Evolutionary conservation across 2,888 invertebrate species (phyloP), one percentile per base, ranked within the genome.

Genomic region (Drosophila kanekoi): DNA sequence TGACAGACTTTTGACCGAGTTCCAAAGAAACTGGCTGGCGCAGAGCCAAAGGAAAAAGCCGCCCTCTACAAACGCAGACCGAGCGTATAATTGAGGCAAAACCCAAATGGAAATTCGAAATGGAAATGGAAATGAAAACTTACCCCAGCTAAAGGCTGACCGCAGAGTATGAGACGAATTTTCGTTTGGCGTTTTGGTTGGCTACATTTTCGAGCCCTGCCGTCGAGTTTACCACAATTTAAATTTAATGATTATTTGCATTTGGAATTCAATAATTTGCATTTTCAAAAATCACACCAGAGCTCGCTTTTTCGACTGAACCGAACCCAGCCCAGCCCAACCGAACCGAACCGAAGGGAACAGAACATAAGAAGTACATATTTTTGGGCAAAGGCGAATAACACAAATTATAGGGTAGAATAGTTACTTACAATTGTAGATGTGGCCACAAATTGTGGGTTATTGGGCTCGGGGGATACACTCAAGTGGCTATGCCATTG

Each of bases 381-480:
- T 54, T 61, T 81, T 79, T 60, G 52, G 76, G 72, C 58, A 49
- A 60, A 67, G 62, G 38, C 47, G 79, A 88, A 79, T 72, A 70
- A 76, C 79, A 74, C 69, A 85, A 90, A 90, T 90, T 90, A 89
- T 78, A 74, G 53, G 32, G 43, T 45, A 51, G 33, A 41, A 53
- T 51, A 37, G 13, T 65, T 63, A 65, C 52, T 65, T 69, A 80
- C 53, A 40, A 45, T 52, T 40, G 57, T 64, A 60, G 63, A 65
- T 53, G 84, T 73, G 67, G 81, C 66, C 52, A 43, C 53, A 87
- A 90, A 91, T 90, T 91, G 76, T 49, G 81, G 89, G 91, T 88
- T 90, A 78, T 73, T 57, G 62, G 59, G 59, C 64, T 68, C 37
- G 80, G 80, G 90, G 91, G 90, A 88, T 75, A 90, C 88, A 91